Conservation (phyloP, 2,113 vertebrate species). For the Oncorhynchus masou region DNA sequence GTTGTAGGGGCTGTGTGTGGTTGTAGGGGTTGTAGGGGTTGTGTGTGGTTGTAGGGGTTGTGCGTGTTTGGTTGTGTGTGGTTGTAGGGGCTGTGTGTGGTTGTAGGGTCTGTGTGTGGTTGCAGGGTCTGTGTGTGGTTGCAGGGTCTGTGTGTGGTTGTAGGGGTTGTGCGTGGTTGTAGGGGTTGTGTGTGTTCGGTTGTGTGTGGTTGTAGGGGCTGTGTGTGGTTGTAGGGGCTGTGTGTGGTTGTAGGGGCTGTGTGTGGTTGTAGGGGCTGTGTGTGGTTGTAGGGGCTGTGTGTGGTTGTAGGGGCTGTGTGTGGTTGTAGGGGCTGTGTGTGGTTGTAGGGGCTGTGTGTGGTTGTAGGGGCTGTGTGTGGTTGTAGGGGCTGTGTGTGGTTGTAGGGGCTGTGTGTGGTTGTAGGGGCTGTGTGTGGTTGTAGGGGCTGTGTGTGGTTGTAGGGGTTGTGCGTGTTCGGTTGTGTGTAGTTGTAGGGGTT, state of each 20-base stretch:
- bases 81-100: neutral
- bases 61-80: neutral
- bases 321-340: neutral
- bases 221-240: too few species aligned
- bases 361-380: too few species aligned
- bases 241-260: too few species aligned
- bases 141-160: neutral
- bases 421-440: too few species aligned
- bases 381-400: too few species aligned
- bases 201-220: too few species aligned
- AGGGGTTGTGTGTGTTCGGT: too few species aligned
- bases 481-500: neutral
- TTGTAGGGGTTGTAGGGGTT: too few species aligned
- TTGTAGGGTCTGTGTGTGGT: conserved; percentile 2
- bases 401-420: too few species aligned
- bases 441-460: too few species aligned
- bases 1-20: too few species aligned
- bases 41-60: neutral
- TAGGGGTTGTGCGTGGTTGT: neutral
- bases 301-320: neutral
- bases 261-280: too few species aligned
- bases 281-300: neutral
- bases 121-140: neutral
- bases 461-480: neutral
- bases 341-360: neutral